These are phyloP conservation scores for Zeuzera pyrina DNA, from an alignment of 2,888 invertebrate species.

Conservation along the genomic window DNA sequence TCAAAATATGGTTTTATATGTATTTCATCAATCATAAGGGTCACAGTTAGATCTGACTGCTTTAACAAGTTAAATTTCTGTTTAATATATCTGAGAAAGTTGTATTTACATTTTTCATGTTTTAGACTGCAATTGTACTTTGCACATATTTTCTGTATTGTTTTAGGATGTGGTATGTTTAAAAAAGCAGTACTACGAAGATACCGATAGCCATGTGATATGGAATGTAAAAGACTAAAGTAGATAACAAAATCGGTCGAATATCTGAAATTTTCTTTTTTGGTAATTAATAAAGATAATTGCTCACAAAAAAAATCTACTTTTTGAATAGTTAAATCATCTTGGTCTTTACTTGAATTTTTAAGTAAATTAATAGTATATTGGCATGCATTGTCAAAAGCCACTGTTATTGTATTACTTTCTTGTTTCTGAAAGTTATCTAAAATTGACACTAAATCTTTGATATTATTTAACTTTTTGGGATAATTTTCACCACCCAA, in stretches of 20 bases:
- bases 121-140: too few relatives aligned
- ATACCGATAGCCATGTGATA: too few relatives aligned
- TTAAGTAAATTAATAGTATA: background rate
- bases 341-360: background rate
- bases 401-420: background rate
- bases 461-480: background rate
- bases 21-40: too few relatives aligned
- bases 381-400: background rate
- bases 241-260: background rate
- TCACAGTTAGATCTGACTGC: too few relatives aligned
- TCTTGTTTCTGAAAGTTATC: background rate
- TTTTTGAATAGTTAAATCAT: background rate
- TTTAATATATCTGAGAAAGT: too few relatives aligned
- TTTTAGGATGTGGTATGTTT: background rate
- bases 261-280: background rate
- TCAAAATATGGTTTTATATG: too few relatives aligned
- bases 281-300: background rate
- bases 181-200: background rate
- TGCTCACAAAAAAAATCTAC: constrained; percentile 1
- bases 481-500: background rate
- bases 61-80: too few relatives aligned
- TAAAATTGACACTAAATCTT: constrained; percentile 1
- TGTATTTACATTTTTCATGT: too few relatives aligned
- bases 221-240: background rate
- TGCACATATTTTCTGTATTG: too few relatives aligned